These are phyloP conservation scores for Eurystomus gularis DNA, from an alignment of 2,113 vertebrate genomes.

Conservation along the genomic window DNA sequence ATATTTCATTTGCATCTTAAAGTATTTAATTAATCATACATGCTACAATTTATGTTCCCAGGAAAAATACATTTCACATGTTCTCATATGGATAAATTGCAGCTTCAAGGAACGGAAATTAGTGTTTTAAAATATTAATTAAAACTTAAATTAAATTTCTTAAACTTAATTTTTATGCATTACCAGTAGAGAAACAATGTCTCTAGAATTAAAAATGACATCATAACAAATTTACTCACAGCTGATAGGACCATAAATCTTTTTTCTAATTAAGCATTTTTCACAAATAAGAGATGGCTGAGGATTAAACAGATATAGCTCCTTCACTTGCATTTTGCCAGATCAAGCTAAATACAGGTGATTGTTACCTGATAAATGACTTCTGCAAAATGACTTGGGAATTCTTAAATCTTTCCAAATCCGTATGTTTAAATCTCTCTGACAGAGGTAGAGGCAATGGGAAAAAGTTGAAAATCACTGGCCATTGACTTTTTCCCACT, in stretches of 20 bases:
- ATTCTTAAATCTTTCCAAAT: neutral
- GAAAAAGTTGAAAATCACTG: neutral
- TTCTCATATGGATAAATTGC: slow-evolving; percentile 26
- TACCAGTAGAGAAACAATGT: slow-evolving; percentile 32
- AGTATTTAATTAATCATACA: slow-evolving; percentile 48
- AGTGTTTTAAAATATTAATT: slow-evolving; percentile 44
- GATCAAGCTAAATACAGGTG: neutral
- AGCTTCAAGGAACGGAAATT: slow-evolving; percentile 27
- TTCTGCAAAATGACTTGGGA: neutral
- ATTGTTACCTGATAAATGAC: neutral
- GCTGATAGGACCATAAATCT: slow-evolving; percentile 26
- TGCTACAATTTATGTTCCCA: neutral
- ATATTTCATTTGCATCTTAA: slow-evolving; percentile 20
- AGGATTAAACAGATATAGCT: neutral
- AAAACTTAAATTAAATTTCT: slow-evolving; percentile 45
- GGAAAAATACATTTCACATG: neutral
- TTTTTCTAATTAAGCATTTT: slow-evolving; percentile 10
- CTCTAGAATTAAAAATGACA: slow-evolving; percentile 16
- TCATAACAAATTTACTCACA: neutral
- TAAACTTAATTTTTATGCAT: slow-evolving; percentile 38
- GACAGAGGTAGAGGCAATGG: neutral
- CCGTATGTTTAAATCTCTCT: neutral
- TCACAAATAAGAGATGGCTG: neutral
- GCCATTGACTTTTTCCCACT: neutral
- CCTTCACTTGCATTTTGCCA: neutral